phyloP scores from a whole-genome alignment of 2,113 vertebrate species.

The Carollia perspicillata region DNA sequence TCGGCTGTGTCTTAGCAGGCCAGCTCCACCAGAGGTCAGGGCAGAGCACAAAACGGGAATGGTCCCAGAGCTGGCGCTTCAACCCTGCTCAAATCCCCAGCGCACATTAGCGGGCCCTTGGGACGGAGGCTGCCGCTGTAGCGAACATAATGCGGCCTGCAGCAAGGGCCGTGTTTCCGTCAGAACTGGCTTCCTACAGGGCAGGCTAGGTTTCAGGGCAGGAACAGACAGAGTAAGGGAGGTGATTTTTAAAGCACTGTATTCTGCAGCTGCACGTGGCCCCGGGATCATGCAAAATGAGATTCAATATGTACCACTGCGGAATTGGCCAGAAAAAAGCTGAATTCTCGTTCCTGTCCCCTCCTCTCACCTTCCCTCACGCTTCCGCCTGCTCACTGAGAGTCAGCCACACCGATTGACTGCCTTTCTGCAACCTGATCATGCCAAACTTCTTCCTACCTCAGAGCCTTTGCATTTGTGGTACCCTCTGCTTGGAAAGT shows the following conservation, averaged over 20 bases:
- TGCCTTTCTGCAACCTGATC: not conserved
- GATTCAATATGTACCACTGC: not conserved
- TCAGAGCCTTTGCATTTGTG: not conserved
- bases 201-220: not conserved
- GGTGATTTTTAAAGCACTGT: not conserved
- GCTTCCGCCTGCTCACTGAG: not conserved
- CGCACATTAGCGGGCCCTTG: rapidly evolving
- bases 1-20: constrained; percentile 56
- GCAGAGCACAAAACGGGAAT: constrained; percentile 33
- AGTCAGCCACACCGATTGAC: not conserved
- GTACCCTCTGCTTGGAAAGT: too few relatives aligned
- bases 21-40: constrained; percentile 81
- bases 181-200: not conserved
- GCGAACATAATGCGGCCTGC: not conserved
- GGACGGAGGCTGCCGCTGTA: too few relatives aligned
- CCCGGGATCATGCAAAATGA: not conserved
- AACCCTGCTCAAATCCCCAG: not conserved
- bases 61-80: not conserved
- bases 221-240: not conserved
- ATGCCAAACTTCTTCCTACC: not conserved
- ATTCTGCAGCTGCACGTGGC: not conserved
- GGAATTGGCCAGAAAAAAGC: not conserved
- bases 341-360: not conserved
- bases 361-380: not conserved
- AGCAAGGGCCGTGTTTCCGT: not conserved